Evolutionary conservation across 2,888 invertebrate genomes (phyloP).

Genomic region (Drosophila acutilabella): DNA sequence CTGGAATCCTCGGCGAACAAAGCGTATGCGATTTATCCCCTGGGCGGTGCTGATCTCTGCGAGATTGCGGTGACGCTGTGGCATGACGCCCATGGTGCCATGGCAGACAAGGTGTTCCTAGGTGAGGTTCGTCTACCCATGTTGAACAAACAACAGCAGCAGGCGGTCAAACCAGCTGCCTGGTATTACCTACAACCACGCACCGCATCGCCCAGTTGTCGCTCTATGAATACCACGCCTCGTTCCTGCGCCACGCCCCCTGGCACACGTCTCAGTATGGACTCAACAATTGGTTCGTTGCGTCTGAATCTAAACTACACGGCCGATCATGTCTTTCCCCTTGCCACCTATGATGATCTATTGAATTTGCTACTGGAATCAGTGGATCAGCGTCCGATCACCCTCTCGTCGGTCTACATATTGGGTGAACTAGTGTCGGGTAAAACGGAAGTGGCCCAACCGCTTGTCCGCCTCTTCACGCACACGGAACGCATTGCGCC

Average conservation of each 20-base stretch:
- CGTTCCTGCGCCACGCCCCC: conserved; percentile 91
- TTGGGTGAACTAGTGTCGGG: conserved; percentile 94
- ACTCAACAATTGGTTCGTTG: conserved; percentile 91
- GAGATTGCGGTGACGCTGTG: conserved; percentile 93
- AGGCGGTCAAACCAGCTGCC: conserved; percentile 88
- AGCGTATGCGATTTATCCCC: conserved; percentile 87
- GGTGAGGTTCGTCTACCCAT: conserved; percentile 94
- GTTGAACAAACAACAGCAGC: conserved; percentile 88
- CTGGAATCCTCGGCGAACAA: conserved; percentile 80
- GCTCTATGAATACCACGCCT: conserved; percentile 86
- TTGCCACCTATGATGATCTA: conserved; percentile 91
- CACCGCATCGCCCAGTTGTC: conserved; percentile 85
- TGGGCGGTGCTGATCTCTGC: conserved; percentile 89
- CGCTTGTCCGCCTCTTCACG: conserved; percentile 93
- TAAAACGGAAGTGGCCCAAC: conserved; percentile 95
- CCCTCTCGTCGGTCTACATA: conserved; percentile 91
- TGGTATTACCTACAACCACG: conserved; percentile 92
- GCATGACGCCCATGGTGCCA: conserved; percentile 91
- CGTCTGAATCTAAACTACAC: conserved; percentile 94
- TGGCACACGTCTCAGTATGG: conserved; percentile 88
- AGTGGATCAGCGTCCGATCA: conserved; percentile 88
- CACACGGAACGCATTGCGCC: conserved; percentile 94
- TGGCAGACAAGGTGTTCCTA: conserved; percentile 92
- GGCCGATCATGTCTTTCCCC: conserved; percentile 94
- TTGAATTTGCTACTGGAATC: conserved; percentile 90